Percentiles rank a stretch among this genome's conserved stretches.
phyloP scores from a whole-genome alignment of 2,797 vertebrate genomes.

The Coreius guichenoti region DNA sequence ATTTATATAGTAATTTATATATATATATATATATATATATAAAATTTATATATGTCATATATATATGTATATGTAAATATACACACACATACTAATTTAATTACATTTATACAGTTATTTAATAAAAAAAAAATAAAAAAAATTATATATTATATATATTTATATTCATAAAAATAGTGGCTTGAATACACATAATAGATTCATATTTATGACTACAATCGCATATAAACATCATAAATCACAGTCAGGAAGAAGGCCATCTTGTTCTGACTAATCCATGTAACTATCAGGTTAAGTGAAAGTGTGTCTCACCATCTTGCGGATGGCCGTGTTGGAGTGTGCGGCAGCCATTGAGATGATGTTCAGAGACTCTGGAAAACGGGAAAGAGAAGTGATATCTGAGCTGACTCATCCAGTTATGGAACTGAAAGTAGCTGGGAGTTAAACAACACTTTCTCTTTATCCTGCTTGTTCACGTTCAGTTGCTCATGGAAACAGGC shows the following conservation, averaged over 20 bases:
- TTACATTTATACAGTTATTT: too few species aligned
- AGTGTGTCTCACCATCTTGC: conserved; percentile 78
- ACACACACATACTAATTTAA: too few species aligned
- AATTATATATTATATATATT: too few species aligned
- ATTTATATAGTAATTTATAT: too few species aligned
- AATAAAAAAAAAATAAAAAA: too few species aligned
- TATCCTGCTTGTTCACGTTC: not conserved
- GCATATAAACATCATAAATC: not conserved
- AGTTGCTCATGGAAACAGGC: not conserved
- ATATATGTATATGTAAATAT: too few species aligned
- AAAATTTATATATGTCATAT: too few species aligned
- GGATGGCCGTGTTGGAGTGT: conserved; percentile 88
- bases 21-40: too few species aligned
- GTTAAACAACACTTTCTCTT: not conserved
- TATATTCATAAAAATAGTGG: not conserved
- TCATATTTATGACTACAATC: not conserved
- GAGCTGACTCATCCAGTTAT: not conserved
- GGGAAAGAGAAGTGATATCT: conserved; percentile 50
- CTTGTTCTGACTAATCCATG: not conserved
- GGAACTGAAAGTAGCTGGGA: conserved; percentile 37
- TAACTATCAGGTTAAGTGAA: not conserved
- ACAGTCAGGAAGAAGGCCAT: not conserved
- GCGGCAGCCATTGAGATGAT: conserved; percentile 86
- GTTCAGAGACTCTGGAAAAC: conserved; percentile 81
- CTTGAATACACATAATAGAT: conserved; percentile 60